phyloP scores from a whole-genome alignment of 2,797 vertebrate species.

The Cygnus olor region DNA sequence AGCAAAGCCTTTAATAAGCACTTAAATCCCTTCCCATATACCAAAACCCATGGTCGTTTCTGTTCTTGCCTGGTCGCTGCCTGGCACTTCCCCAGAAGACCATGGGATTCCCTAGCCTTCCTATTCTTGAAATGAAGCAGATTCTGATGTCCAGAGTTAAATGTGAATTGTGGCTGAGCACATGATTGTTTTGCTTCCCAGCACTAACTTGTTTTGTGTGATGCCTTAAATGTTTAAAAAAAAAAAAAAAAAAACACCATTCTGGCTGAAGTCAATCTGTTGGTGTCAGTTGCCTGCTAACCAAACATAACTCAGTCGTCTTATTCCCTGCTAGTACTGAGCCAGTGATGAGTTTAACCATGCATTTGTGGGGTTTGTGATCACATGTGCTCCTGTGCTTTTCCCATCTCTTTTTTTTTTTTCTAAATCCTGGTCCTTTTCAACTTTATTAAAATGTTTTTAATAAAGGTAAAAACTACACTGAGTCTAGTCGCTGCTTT shows the following conservation, averaged over 20 bases:
- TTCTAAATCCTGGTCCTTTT: slow-evolving; percentile 37
- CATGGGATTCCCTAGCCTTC: not conserved
- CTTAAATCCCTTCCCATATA: not conserved
- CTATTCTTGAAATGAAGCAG: not conserved
- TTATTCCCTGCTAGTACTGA: slow-evolving; percentile 14
- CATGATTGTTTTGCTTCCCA: not conserved
- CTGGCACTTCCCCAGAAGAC: not conserved
- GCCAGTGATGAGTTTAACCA: slow-evolving; percentile 3
- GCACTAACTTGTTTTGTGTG: slow-evolving; percentile 29
- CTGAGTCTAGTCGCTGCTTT: slow-evolving; percentile 31
- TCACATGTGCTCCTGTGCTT: slow-evolving; percentile 6
- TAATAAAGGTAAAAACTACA: slow-evolving; percentile 34
- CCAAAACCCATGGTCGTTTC: not conserved
- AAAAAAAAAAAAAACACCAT: not conserved
- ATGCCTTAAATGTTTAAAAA: slow-evolving; percentile 40
- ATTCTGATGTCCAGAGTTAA: not conserved
- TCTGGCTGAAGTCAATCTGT: not conserved
- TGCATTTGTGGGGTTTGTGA: slow-evolving; percentile 11
- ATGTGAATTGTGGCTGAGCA: slow-evolving; percentile 10
- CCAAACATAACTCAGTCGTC: not conserved
- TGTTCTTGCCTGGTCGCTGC: not conserved
- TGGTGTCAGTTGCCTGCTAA: not conserved
- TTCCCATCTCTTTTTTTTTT: not conserved
- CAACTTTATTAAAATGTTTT: slow-evolving; percentile 46
- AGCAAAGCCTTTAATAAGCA: slow-evolving; percentile 14